phyloP scores from a whole-genome alignment of 2,888 invertebrate genomes.

The Caenorhabditis becei region DNA sequence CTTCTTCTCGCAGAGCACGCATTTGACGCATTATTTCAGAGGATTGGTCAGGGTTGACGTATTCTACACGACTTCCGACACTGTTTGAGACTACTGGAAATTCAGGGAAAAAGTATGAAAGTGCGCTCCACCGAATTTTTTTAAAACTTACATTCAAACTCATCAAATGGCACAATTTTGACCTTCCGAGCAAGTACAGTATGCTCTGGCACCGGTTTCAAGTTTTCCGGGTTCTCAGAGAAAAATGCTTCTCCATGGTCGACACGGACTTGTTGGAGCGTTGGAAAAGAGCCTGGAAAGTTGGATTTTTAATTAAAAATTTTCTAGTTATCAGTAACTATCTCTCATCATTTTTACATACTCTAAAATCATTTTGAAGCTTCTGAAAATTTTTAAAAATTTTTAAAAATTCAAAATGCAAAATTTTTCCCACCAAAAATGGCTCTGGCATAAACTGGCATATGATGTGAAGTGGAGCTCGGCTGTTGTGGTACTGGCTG shows the following conservation, averaged over 20 bases:
- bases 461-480: slow-evolving; percentile 18
- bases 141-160: slow-evolving; percentile 44
- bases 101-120: too few species aligned
- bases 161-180: slow-evolving; percentile 39
- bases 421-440: slow-evolving; percentile 36
- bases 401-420: too few species aligned
- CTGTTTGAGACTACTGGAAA: slow-evolving; percentile 51
- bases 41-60: slow-evolving; percentile 45
- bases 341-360: too few species aligned
- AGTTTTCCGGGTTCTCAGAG: neutral
- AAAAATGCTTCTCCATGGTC: slow-evolving; percentile 25
- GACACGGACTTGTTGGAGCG: slow-evolving; percentile 32
- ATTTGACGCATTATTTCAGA: slow-evolving; percentile 54
- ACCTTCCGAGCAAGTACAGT: slow-evolving; percentile 7
- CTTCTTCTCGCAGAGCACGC: slow-evolving; percentile 60
- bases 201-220: neutral
- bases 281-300: slow-evolving; percentile 44
- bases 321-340: too few species aligned
- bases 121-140: neutral
- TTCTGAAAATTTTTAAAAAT: too few species aligned
- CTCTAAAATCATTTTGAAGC: too few species aligned
- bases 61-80: slow-evolving; percentile 40
- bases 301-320: too few species aligned
- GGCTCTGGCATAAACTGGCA: slow-evolving; percentile 51
- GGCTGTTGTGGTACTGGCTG: slow-evolving; percentile 3